Evolutionary conservation across 2,113 vertebrate genomes (phyloP).

Genomic region (Dolichallabes microphthalmus): DNA sequence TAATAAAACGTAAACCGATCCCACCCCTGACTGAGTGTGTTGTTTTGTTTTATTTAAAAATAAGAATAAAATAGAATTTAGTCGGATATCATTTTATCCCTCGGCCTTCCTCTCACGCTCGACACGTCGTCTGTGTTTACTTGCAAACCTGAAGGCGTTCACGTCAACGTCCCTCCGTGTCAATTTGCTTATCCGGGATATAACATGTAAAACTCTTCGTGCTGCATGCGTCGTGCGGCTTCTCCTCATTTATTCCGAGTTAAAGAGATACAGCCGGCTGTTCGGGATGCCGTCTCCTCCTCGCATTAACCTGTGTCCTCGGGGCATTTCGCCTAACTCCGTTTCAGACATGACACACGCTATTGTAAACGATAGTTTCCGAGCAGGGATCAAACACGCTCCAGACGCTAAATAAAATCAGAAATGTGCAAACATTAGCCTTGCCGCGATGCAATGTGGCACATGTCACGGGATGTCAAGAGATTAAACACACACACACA

Average conservation of each 20-base stretch:
- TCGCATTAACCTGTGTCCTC: conserved; percentile 61
- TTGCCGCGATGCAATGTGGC: conserved; percentile 17
- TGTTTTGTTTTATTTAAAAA: conserved; percentile 35
- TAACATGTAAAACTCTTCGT: conserved; percentile 50
- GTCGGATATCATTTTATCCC: neutral
- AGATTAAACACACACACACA: conserved; percentile 32
- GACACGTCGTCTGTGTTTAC: conserved; percentile 50
- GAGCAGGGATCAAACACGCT: conserved; percentile 51
- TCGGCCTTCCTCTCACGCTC: neutral
- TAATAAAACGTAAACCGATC: conserved; percentile 69
- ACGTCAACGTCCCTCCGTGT: conserved; percentile 39
- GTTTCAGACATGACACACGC: conserved; percentile 53
- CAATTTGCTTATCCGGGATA: conserved; percentile 60
- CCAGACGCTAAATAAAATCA: conserved; percentile 55
- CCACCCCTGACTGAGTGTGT: conserved; percentile 59
- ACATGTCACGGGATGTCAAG: conserved; percentile 44
- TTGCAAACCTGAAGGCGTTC: conserved; percentile 49
- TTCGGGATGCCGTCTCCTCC: conserved; percentile 30
- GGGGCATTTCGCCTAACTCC: conserved; percentile 54
- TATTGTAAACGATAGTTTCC: conserved; percentile 54
- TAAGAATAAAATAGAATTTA: neutral
- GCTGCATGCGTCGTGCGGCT: conserved; percentile 53
- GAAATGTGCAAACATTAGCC: conserved; percentile 47
- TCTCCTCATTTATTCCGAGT: conserved; percentile 53
- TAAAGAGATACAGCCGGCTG: conserved; percentile 46